Conservation (phyloP, 2,797 vertebrate genomes). For the Vespertilio murinus region DNA sequence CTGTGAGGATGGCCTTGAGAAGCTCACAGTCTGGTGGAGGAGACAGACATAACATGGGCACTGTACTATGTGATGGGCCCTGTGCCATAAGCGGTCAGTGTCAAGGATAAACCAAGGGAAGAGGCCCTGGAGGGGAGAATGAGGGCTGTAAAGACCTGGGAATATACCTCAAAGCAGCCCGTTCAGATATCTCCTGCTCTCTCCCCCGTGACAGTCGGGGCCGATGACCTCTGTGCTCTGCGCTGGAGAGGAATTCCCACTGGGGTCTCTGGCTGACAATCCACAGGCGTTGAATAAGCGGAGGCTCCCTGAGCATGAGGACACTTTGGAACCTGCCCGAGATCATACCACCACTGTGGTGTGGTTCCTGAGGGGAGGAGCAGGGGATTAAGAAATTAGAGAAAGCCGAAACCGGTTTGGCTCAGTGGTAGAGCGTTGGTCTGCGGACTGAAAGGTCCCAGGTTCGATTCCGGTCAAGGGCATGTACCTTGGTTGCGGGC, state of each 20-base stretch:
- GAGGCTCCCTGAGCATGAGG: neutral
- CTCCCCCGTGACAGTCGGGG: rapidly evolving
- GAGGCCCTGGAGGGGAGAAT: neutral
- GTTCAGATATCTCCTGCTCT: neutral
- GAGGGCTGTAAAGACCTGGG: neutral
- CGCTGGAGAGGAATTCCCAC: neutral
- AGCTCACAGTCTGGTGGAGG: neutral
- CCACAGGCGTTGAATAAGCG: neutral
- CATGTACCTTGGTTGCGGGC: too few species aligned
- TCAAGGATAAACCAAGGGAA: neutral
- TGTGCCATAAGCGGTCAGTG: neutral
- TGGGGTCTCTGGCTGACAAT: neutral
- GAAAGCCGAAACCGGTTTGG: too few species aligned
- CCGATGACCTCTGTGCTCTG: neutral
- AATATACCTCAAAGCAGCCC: neutral
- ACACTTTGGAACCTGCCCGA: neutral
- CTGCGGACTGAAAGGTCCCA: too few species aligned
- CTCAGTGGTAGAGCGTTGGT: too few species aligned
- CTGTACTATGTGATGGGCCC: neutral
- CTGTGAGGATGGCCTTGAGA: neutral
- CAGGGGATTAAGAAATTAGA: too few species aligned
- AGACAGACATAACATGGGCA: neutral
- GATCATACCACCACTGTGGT: too few species aligned
- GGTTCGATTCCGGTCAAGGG: too few species aligned
- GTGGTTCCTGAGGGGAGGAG: too few species aligned